These are phyloP conservation scores for Hexactinellida sp. DNA, from an alignment of 37 sponge, comb jelly and placozoan genomes.

Conservation along the genomic window DNA sequence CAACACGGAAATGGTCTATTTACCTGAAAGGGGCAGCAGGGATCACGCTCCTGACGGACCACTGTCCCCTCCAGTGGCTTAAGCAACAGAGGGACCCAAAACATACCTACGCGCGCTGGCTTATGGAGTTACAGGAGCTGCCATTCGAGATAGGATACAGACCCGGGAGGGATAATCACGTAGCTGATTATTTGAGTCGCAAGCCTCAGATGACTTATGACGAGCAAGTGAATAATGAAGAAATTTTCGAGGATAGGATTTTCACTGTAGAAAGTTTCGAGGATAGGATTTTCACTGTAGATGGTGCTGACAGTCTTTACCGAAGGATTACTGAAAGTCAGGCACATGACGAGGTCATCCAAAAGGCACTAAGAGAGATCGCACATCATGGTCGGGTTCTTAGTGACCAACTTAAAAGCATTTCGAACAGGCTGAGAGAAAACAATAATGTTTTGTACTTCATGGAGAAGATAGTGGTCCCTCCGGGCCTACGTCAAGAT, in stretches of 20 bases:
- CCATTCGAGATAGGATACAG: not conserved
- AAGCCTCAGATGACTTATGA: not conserved
- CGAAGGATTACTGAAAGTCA: not conserved
- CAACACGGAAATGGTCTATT: not conserved
- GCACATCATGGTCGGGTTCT: not conserved
- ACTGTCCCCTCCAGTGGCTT: not conserved
- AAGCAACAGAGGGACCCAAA: not conserved
- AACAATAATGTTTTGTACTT: not conserved
- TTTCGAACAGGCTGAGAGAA: not conserved
- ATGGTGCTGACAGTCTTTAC: not conserved
- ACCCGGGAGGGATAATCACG: not conserved
- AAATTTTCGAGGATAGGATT: not conserved
- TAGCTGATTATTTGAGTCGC: not conserved
- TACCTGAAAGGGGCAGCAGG: not conserved
- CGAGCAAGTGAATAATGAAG: not conserved
- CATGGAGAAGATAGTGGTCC: constrained; percentile 2
- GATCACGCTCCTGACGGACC: not conserved
- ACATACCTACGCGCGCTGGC: not conserved
- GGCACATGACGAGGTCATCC: not conserved
- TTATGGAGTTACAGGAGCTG: not conserved
- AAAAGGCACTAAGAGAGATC: not conserved
- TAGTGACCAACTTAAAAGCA: not conserved
- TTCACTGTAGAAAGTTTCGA: not conserved
- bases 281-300: not conserved
- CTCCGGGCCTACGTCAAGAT: not conserved